These are phyloP conservation scores for Bruchidius siliquastri DNA, from an alignment of 2,888 invertebrate genomes.

Conservation along the genomic window DNA sequence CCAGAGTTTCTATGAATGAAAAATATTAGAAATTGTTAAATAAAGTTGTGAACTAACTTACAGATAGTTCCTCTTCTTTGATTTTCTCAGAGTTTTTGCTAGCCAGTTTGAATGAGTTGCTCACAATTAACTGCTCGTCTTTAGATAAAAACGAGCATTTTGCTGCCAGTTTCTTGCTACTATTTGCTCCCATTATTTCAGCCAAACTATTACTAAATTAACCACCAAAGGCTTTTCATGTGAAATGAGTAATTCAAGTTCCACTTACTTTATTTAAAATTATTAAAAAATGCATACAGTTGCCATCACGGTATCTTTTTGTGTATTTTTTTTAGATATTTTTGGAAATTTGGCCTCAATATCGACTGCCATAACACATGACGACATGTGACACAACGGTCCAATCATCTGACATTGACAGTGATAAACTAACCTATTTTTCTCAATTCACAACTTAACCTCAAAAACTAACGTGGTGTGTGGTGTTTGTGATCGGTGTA, in stretches of 20 bases:
- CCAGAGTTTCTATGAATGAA: slow-evolving; percentile 59
- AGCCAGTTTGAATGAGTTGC: slow-evolving; percentile 57
- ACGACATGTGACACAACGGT: neutral
- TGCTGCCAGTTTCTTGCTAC: slow-evolving; percentile 61
- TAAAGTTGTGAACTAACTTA: slow-evolving; percentile 43
- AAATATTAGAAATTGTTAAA: slow-evolving; percentile 3
- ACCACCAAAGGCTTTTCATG: neutral
- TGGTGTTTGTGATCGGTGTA: too few relatives aligned
- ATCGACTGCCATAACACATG: neutral
- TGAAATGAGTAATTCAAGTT: neutral
- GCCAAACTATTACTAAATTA: neutral
- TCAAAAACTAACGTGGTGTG: neutral
- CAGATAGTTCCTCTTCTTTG: slow-evolving; percentile 63
- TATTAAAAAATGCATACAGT: neutral
- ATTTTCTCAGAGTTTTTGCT: slow-evolving; percentile 62
- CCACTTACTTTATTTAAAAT: neutral
- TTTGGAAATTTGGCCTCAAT: neutral
- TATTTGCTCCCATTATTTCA: slow-evolving; percentile 48
- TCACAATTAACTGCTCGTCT: slow-evolving; percentile 61
- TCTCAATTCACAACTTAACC: neutral
- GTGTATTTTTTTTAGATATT: neutral
- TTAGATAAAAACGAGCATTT: slow-evolving; percentile 61
- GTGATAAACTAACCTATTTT: too few relatives aligned
- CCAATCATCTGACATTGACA: neutral
- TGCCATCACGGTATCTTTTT: neutral